phyloP scores from a whole-genome alignment of 2,888 invertebrate species.

The Sphaerophoria rueppellii region DNA sequence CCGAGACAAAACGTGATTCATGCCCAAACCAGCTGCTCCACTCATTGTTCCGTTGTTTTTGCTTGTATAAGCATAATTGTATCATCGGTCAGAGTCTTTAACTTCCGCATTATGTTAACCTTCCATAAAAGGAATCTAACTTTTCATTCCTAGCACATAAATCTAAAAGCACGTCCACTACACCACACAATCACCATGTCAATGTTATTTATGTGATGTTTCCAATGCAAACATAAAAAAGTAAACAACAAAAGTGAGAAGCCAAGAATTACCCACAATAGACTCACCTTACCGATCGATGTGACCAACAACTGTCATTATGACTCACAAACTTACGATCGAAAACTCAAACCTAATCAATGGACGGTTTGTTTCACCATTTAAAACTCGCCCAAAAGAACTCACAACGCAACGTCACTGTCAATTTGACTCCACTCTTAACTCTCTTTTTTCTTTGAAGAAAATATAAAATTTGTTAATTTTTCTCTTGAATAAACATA shows the following conservation, averaged over 20 bases:
- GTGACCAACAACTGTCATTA: constrained; percentile 3
- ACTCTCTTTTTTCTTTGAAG: constrained; percentile 20
- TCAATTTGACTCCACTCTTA: too few relatives aligned
- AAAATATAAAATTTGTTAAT: background rate
- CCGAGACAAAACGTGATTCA: too few relatives aligned
- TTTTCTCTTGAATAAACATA: constrained; percentile 51
- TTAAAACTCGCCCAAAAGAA: background rate
- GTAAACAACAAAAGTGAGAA: constrained; percentile 2
- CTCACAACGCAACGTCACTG: background rate
- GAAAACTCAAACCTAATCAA: background rate
- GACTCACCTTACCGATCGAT: constrained; percentile 11
- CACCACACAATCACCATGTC: constrained; percentile 54
- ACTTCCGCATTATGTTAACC: constrained; percentile 7
- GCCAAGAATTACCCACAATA: constrained; percentile 9
- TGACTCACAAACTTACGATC: constrained; percentile 42
- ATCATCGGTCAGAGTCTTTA: background rate
- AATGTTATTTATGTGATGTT: constrained; percentile 56
- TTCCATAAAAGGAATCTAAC: background rate
- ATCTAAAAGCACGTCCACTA: constrained; percentile 39
- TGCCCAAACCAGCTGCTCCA: too few relatives aligned
- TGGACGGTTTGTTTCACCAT: too few relatives aligned
- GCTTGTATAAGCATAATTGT: background rate
- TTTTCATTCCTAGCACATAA: constrained; percentile 28
- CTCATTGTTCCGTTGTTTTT: background rate
- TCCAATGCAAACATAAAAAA: constrained; percentile 4